These are phyloP conservation scores for Myotis myotis DNA, from an alignment of 2,797 vertebrate species.

Conservation along the genomic window DNA sequence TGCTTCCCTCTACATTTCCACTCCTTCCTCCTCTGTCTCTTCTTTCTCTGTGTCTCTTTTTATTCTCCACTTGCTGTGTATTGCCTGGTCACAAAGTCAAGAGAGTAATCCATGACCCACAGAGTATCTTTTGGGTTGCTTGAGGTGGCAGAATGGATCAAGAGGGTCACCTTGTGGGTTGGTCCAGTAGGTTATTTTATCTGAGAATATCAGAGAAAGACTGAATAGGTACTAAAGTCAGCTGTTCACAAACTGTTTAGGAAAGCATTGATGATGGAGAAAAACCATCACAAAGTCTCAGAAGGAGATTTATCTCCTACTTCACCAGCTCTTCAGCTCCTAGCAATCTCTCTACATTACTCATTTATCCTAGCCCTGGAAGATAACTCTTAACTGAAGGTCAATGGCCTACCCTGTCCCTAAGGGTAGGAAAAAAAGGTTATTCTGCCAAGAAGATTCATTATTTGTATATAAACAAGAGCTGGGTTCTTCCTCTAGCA, in stretches of 20 bases:
- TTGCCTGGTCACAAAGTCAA: background rate
- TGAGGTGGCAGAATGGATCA: background rate
- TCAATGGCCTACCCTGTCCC: background rate
- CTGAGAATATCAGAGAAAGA: conserved; percentile 8
- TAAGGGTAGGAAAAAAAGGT: background rate
- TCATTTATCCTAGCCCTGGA: background rate
- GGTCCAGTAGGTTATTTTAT: background rate
- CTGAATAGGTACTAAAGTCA: background rate
- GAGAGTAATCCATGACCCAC: background rate
- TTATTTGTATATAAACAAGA: background rate
- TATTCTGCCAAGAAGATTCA: conserved; percentile 24
- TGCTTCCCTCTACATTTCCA: background rate
- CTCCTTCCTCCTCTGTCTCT: background rate
- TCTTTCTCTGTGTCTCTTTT: background rate
- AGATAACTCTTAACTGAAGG: conserved; percentile 14
- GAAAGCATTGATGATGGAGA: background rate
- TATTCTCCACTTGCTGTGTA: background rate
- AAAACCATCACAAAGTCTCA: background rate
- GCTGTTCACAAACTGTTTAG: background rate
- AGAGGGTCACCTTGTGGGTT: background rate
- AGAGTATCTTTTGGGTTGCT: background rate
- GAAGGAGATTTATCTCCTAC: conserved; percentile 4
- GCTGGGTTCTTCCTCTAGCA: background rate
- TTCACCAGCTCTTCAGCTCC: background rate
- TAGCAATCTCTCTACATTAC: background rate